Evolutionary conservation across 1,140 invertebrate genomes (phyloP).

Genomic region (Scylla paramamosain): DNA sequence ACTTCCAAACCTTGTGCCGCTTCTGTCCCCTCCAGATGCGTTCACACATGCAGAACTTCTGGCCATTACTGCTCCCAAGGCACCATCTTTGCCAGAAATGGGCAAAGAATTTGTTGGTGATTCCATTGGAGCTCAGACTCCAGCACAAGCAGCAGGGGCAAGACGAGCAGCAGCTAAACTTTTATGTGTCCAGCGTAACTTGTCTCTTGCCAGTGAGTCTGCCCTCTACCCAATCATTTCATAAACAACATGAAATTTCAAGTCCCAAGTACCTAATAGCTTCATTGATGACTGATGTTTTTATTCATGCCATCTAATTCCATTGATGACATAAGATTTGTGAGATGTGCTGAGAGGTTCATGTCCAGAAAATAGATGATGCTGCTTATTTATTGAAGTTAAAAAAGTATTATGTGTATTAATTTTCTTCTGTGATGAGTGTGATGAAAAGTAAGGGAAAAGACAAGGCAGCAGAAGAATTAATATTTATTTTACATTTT

Average conservation of each 20-base stretch:
- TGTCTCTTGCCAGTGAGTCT: slow-evolving; percentile 63
- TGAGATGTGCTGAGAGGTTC: no score
- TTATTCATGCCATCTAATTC: no score
- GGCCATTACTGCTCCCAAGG: slow-evolving; percentile 71
- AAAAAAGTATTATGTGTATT: no score
- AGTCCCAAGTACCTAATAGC: not conserved
- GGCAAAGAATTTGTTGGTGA: slow-evolving; percentile 58
- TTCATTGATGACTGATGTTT: no score
- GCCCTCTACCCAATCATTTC: slow-evolving; percentile 4
- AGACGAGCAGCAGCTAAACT: slow-evolving; percentile 75
- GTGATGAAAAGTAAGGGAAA: no score
- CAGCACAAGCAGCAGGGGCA: slow-evolving; percentile 71
- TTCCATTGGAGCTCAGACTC: slow-evolving; percentile 68
- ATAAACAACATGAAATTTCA: not conserved
- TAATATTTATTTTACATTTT: slow-evolving; percentile 25
- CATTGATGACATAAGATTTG: no score
- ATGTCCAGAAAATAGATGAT: no score
- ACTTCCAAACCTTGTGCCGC: slow-evolving; percentile 70
- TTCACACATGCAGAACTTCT: slow-evolving; percentile 72
- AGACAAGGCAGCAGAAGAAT: not conserved
- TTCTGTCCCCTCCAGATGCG: slow-evolving; percentile 70
- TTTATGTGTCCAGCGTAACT: slow-evolving; percentile 73
- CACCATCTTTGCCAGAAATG: slow-evolving; percentile 26
- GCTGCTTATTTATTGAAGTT: no score
- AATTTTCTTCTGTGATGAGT: no score